Percentiles rank a stretch among this genome's conserved stretches.
These are phyloP conservation scores for Chaetodon trifasciatus DNA, from an alignment of 2,797 vertebrate species.

Conservation along the genomic window DNA sequence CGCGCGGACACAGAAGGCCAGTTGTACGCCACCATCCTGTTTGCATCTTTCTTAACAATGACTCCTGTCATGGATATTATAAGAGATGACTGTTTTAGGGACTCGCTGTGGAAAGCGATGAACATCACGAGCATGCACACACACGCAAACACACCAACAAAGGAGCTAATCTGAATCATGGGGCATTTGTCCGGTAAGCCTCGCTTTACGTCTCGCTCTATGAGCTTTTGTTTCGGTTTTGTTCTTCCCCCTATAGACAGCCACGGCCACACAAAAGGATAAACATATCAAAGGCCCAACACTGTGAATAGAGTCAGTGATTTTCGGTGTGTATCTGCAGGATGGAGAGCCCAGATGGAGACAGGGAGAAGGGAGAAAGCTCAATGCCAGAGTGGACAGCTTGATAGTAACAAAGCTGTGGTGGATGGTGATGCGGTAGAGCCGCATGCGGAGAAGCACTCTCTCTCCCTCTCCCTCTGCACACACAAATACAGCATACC, in stretches of 20 bases:
- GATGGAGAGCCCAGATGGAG: slow-evolving; percentile 81
- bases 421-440: slow-evolving; percentile 68
- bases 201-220: slow-evolving; percentile 68
- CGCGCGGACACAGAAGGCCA: slow-evolving; percentile 67
- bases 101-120: slow-evolving; percentile 71
- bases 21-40: slow-evolving; percentile 81
- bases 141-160: slow-evolving; percentile 56
- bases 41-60: slow-evolving; percentile 79
- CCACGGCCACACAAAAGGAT: slow-evolving; percentile 78
- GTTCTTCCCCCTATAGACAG: slow-evolving; percentile 56
- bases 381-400: slow-evolving; percentile 80
- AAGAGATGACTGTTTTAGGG: slow-evolving; percentile 78
- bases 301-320: slow-evolving; percentile 78
- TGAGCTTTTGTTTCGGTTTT: slow-evolving; percentile 74
- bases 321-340: slow-evolving; percentile 78
- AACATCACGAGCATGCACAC: slow-evolving; percentile 47
- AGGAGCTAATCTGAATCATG: slow-evolving; percentile 80
- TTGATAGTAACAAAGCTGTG: slow-evolving; percentile 79
- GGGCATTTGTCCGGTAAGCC: slow-evolving; percentile 82
- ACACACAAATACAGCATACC: slow-evolving; percentile 26
- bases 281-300: slow-evolving; percentile 79
- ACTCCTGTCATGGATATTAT: slow-evolving; percentile 77
- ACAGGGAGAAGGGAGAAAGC: slow-evolving; percentile 72
- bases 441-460: slow-evolving; percentile 53
- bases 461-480: slow-evolving; percentile 23